phyloP scores from a whole-genome alignment of 2,888 invertebrate species.

The Ectobius pallidus region DNA sequence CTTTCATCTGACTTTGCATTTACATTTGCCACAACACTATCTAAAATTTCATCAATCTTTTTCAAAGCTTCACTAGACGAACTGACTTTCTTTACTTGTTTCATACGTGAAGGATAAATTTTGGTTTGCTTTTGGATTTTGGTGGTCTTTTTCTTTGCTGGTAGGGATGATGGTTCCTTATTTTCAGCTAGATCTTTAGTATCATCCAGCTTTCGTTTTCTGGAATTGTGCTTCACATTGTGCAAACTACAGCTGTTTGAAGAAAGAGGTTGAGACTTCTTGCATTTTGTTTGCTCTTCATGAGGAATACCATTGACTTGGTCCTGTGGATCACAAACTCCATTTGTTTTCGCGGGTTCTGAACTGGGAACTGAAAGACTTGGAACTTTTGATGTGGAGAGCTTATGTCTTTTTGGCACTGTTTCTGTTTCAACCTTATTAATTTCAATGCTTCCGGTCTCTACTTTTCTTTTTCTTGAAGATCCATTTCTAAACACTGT shows the following conservation, averaged over 20 bases:
- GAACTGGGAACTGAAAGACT: background rate
- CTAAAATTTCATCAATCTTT: background rate
- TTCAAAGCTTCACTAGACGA: background rate
- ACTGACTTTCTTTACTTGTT: constrained; percentile 10
- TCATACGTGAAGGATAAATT: constrained; percentile 31
- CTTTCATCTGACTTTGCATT: no score
- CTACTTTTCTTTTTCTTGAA: constrained; percentile 28
- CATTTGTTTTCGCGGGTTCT: background rate
- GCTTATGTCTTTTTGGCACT: constrained; percentile 37
- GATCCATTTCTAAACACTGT: constrained; percentile 1
- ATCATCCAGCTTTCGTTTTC: constrained; percentile 37
- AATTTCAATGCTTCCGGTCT: background rate
- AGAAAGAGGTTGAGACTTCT: constrained; percentile 34
- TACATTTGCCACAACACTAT: constrained; percentile 7
- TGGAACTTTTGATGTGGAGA: background rate
- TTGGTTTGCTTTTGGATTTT: constrained; percentile 34
- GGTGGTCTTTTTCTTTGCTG: constrained; percentile 17
- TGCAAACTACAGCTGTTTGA: constrained; percentile 33
- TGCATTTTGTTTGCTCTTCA: constrained; percentile 21
- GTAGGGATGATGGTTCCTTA: constrained; percentile 28
- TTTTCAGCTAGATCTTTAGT: constrained; percentile 34
- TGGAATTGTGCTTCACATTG: constrained; percentile 27
- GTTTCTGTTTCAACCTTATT: background rate
- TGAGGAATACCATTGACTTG: background rate
- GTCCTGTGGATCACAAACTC: background rate